phyloP scores from a whole-genome alignment of 2,113 vertebrate species.

The Phycodurus eques region DNA sequence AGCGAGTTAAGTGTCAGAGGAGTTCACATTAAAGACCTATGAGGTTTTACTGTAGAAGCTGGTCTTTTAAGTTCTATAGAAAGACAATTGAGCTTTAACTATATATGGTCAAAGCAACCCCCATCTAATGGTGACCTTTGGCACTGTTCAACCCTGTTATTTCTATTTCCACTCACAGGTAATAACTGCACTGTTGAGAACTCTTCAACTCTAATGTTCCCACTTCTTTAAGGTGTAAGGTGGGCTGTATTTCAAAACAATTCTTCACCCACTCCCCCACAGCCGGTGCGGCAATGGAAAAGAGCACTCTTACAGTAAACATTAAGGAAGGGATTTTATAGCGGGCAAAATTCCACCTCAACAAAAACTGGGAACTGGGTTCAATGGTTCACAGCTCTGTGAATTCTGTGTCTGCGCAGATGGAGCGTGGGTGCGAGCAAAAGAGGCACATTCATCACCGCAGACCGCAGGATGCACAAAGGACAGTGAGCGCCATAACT shows the following conservation, averaged over 20 bases:
- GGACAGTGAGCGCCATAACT: slow-evolving; percentile 47
- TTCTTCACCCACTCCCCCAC: slow-evolving; percentile 20
- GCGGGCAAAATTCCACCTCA: slow-evolving; percentile 42
- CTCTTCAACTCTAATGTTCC: background rate
- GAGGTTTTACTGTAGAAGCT: too few species aligned
- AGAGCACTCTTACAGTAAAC: slow-evolving; percentile 8
- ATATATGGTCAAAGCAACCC: background rate
- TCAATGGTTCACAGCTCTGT: slow-evolving; percentile 31
- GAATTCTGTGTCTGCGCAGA: slow-evolving; percentile 11
- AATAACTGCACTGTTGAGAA: background rate
- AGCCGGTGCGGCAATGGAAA: slow-evolving; percentile 4
- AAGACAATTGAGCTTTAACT: too few species aligned
- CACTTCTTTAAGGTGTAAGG: background rate
- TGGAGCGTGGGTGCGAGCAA: slow-evolving; percentile 36
- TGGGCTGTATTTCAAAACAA: slow-evolving; percentile 2
- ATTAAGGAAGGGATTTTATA: slow-evolving; percentile 27
- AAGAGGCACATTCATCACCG: slow-evolving; percentile 61
- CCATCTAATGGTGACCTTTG: background rate
- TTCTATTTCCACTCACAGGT: background rate
- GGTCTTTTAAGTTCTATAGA: too few species aligned
- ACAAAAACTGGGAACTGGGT: slow-evolving; percentile 35
- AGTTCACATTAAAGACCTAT: too few species aligned
- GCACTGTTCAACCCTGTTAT: background rate
- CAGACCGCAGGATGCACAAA: slow-evolving; percentile 40
- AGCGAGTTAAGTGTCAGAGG: too few species aligned